Conservation (phyloP, 2,113 vertebrate species). For the Marmota monax region DNA sequence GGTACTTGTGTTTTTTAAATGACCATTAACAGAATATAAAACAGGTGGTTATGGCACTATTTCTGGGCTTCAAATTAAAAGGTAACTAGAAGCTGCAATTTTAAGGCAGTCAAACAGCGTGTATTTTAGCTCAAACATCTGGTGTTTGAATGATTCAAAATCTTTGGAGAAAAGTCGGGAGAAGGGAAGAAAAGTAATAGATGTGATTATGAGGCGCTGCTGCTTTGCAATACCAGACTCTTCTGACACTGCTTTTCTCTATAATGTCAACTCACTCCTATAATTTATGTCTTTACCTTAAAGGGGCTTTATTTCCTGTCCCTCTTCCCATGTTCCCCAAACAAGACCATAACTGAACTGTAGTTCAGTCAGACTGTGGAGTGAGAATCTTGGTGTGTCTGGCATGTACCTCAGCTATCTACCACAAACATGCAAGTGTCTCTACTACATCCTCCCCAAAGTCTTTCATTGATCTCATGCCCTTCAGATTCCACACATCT, state of each 20-base stretch:
- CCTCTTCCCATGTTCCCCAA: neutral
- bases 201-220: neutral
- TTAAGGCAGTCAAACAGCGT: constrained; percentile 68
- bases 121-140: constrained; percentile 74
- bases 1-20: constrained; percentile 55
- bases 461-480: neutral
- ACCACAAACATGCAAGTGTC: neutral
- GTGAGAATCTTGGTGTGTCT: neutral
- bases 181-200: neutral
- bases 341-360: neutral
- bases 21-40: constrained; percentile 75
- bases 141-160: constrained; percentile 53
- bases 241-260: neutral
- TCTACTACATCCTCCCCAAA: neutral
- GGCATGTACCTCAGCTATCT: neutral
- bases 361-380: neutral
- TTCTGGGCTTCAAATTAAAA: constrained; percentile 80
- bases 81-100: constrained; percentile 77
- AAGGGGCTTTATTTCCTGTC: constrained; percentile 37
- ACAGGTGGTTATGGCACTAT: constrained; percentile 75
- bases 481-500: neutral
- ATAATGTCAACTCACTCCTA: neutral
- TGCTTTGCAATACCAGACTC: neutral
- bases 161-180: constrained; percentile 45
- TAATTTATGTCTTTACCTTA: neutral